Base-by-base conservation (phyloP, 2,797 vertebrate genomes). In the Catostomus latipinnis region DNA sequence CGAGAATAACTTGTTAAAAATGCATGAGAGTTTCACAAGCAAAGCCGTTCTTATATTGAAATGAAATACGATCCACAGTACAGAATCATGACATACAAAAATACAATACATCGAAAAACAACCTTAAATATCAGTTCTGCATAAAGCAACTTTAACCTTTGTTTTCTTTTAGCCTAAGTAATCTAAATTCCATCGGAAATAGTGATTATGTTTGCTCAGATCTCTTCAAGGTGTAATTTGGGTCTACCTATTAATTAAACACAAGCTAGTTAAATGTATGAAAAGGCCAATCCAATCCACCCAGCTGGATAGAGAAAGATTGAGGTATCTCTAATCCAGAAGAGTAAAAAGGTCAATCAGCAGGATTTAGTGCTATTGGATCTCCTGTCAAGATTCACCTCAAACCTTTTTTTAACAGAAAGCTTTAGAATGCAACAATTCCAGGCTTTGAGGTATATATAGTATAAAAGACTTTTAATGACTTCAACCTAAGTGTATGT, bases 201-300 rank as follows among this genome's bases (percentile, higher is more conserved):
- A 78, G 63, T 74, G 18, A 80, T 78, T 11, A 65, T 62, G 54
- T 63, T 78, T 78, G 56, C 74, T 73, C 16, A 68, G 57, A 63
- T 45, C 16, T 60, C 12, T 71, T 82, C 53, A 50, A 67, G 72
- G 67, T 82, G 68, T 78, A 84, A 82, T 81, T 81, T 74, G 6
- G 11, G 54, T 76, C 63, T 48, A 46, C 60, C 73, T 81, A 84
- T 88, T 80, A 87, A 87, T 87, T 85, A 83, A 86, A 81, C 61
- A 83, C 68, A 68, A 54, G 77, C 46, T 67, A 75, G 78, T 82
- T 85, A 88, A 34, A 83, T 58, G 69, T 79, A 76, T 18, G 69
- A 80, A 86, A 88, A 88, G 83, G 86, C 82, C 83, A 86, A 82
- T 82, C 70, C 75, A 78, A 86, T 86, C 43, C 82, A 80, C 84